Conservation (phyloP, 23 tunicate species). For the Trididemnum miniatum region DNA sequence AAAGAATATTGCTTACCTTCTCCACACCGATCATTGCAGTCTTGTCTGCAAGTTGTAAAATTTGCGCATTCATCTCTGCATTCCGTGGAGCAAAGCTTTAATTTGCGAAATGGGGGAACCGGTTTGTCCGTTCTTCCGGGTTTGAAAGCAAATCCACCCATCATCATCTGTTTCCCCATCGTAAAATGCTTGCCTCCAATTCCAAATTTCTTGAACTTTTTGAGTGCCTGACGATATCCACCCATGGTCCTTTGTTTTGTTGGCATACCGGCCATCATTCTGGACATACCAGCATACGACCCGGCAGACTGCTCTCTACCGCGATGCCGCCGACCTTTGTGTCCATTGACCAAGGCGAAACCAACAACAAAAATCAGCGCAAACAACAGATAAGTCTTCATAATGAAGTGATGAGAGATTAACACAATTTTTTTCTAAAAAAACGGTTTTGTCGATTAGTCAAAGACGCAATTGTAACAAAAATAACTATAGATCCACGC, state of each 20-base stretch:
- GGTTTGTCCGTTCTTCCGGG: not conserved
- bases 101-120: not conserved
- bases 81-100: not conserved
- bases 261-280: no score
- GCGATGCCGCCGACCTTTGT: not conserved
- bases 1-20: not conserved
- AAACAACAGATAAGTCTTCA: not conserved
- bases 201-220: not conserved
- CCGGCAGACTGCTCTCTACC: no score
- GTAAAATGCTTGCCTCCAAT: not conserved
- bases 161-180: not conserved
- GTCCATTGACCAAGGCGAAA: not conserved
- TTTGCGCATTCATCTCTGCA: not conserved
- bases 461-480: no score
- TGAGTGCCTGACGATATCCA: not conserved
- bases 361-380: not conserved
- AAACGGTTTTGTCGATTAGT: no score
- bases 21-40: not conserved
- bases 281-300: no score
- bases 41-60: not conserved
- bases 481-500: no score
- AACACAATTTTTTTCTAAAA: no score
- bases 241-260: no score
- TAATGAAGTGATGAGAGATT: not conserved
- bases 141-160: not conserved